A percentile compares a stretch with the other conserved stretches of the same genome.
Evolutionary conservation across 92 coral and sea anemone species (phyloP).

Genomic region (Palythoa heliodiscus): DNA sequence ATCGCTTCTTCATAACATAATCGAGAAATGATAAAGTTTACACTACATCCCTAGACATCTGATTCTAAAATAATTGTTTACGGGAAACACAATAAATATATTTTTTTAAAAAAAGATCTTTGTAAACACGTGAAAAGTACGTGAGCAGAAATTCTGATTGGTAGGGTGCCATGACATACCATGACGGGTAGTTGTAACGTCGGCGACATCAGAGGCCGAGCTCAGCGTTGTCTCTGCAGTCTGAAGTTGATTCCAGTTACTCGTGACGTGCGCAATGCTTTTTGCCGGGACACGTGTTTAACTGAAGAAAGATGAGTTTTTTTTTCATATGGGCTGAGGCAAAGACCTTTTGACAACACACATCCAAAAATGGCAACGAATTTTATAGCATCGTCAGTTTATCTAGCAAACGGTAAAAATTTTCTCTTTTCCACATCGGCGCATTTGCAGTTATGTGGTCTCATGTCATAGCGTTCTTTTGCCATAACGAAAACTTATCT

Average conservation of each 20-base stretch:
- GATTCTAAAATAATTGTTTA: too few species aligned
- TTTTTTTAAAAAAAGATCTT: too few species aligned
- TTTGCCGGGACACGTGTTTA: neutral
- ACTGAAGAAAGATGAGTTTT: neutral
- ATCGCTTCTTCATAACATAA: too few species aligned
- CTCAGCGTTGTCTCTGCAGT: neutral
- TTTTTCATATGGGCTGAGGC: neutral
- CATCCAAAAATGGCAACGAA: conserved; percentile 21
- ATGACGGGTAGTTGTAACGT: neutral
- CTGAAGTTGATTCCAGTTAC: neutral
- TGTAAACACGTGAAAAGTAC: neutral
- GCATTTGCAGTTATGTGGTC: neutral
- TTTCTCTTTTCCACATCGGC: neutral
- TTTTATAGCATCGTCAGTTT: conserved; percentile 23
- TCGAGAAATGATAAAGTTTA: too few species aligned
- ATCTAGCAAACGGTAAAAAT: conserved; percentile 27
- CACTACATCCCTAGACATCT: too few species aligned
- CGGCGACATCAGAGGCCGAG: neutral
- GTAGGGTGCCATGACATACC: neutral
- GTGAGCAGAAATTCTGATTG: neutral
- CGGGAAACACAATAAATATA: too few species aligned
- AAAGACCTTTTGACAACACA: neutral
- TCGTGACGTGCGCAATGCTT: neutral
- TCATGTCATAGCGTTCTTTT: neutral
- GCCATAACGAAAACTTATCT: neutral